Evolutionary conservation across 2,797 vertebrate species (phyloP), one percentile per base, ranked within the genome.

Genomic region (Agapornis canus): DNA sequence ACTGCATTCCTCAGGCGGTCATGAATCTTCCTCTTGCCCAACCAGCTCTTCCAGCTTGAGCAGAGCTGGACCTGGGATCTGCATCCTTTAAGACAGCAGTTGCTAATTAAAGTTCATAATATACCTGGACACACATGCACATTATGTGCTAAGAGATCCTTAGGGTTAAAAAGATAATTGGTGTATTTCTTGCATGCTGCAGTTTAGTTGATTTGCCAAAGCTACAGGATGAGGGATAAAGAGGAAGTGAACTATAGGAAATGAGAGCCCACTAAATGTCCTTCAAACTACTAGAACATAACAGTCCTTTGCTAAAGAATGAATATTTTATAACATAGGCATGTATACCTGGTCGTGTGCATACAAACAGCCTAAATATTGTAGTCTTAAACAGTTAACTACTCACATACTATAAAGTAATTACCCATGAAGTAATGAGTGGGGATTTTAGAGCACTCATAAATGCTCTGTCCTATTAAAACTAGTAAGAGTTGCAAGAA

Each of bases 1-100:
- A 39, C 22, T n/a, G 54, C 47, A 92, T 90, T 95, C 93, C 85
- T 92, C 26, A n/a, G 64, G 64, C 83, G 77, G n/a, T 78, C 92
- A 90, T 51, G 84, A 91, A 93, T 89, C 76, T 80, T 79, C 45
- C 48, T 82, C 92, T 93, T 91, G 94, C 90, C 76, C 78, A 96
- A 91, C 93, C 69, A 57, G 82, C 76, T 90, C 73, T 89, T 87
- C 89, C 89, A 95, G 91, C 80, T 16, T 42, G 45, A 71, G 81
- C 54, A 66, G 71, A 72, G 80, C 61, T 54, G 85, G 60, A 81
- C 40, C 57, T 81, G 64, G 4, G 18, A 71, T 82, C 57, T 64
- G 18, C 29, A 65, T 51, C 71, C 87, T 76, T 72, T 16, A 8
- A n/a, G 43, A 23, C 4, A 60, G 9, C 8, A 31, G 57, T 10